Conservation (phyloP, 2,797 vertebrate species). For the Synaphobranchus kaupii region DNA sequence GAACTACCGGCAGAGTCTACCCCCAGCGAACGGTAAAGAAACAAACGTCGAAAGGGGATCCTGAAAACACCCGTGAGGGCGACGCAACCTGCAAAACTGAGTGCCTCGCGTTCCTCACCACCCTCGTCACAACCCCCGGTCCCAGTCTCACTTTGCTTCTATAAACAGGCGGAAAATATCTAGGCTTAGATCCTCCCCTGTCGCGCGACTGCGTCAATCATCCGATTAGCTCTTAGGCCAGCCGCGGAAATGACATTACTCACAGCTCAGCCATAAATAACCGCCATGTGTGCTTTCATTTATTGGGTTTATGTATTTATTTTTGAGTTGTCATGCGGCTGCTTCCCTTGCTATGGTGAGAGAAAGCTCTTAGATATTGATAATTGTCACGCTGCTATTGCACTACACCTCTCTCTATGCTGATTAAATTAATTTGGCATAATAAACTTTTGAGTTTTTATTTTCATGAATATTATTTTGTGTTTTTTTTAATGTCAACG, state of each 20-base stretch:
- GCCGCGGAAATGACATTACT: slow-evolving; percentile 55
- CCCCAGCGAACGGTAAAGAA: neutral
- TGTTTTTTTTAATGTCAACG: neutral
- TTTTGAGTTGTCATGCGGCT: slow-evolving; percentile 63
- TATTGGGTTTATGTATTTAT: slow-evolving; percentile 44
- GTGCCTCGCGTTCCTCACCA: neutral
- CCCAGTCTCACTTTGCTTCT: neutral
- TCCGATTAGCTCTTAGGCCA: slow-evolving; percentile 9
- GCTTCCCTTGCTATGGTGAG: slow-evolving; percentile 16
- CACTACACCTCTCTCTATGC: neutral
- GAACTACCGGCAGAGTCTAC: too few species aligned
- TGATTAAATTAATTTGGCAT: neutral
- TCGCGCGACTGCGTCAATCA: slow-evolving; percentile 11
- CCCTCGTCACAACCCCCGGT: neutral
- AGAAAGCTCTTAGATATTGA: neutral
- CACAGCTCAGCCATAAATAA: slow-evolving; percentile 27
- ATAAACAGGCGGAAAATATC: neutral
- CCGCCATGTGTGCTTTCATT: neutral
- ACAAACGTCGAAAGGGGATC: neutral
- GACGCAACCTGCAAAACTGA: neutral
- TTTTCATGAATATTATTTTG: neutral
- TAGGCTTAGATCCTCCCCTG: neutral
- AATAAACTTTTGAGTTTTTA: neutral
- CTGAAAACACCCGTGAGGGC: neutral
- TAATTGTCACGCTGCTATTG: neutral